Evolutionary conservation across 2,113 vertebrate species (phyloP).

Genomic region (Saccopteryx leptura): DNA sequence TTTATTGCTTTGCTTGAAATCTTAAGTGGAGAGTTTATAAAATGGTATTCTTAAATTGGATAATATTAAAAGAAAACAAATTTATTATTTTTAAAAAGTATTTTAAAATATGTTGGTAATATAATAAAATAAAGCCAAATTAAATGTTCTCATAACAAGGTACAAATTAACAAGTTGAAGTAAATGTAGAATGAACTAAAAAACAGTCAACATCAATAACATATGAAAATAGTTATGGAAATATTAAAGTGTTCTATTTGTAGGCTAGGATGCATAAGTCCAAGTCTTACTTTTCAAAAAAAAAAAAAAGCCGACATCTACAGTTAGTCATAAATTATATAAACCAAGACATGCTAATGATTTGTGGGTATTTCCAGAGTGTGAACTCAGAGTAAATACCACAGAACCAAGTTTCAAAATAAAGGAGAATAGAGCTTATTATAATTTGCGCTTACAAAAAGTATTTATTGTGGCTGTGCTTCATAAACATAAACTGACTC

Average conservation of each 20-base stretch:
- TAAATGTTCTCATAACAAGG: background rate
- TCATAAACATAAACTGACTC: background rate
- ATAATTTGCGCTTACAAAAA: background rate
- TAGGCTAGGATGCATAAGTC: background rate
- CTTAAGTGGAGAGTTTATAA: background rate
- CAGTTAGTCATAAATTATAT: background rate
- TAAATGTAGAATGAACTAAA: background rate
- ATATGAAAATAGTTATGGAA: slow-evolving; percentile 10
- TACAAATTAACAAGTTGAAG: background rate
- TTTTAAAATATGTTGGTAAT: background rate
- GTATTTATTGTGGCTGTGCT: slow-evolving; percentile 14
- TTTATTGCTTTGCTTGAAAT: background rate
- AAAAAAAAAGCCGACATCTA: background rate
- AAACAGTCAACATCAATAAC: background rate
- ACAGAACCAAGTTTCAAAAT: background rate
- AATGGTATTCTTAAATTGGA: background rate
- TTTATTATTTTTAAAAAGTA: background rate
- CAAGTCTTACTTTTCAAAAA: slow-evolving; percentile 17
- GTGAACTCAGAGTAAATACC: background rate
- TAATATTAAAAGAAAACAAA: background rate
- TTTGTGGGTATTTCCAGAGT: background rate
- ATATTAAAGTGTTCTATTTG: background rate
- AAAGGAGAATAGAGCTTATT: background rate
- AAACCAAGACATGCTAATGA: background rate
- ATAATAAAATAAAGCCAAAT: background rate